Evolutionary conservation across 1,140 invertebrate species (phyloP), one percentile per base, ranked within the genome.

Genomic region (Anadara kagoshimensis): DNA sequence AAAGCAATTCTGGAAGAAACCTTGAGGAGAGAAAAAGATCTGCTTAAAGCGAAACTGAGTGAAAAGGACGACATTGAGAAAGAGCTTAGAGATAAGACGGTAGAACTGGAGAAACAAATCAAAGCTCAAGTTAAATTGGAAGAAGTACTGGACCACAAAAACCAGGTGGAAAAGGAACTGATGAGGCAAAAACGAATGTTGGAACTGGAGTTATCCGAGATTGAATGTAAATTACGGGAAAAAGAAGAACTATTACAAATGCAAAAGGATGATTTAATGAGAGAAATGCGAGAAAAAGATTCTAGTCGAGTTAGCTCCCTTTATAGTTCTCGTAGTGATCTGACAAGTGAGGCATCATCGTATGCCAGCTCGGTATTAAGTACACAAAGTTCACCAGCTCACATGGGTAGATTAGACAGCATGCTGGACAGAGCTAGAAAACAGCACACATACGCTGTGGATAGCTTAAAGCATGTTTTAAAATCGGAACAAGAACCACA

Each of bases 151-250:
- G 69, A 82, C 43, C 71, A 85, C 54, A 86, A 86, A 61, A 83
- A 87, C 54, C 41, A 76, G 54, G 82, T 78, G 51, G 85, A 87
- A 69, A 80, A 78, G 54, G 80, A 86, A 63, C 69, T 87, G 10
- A 83, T 84, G 83, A 74, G 72, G 59, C 83, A 87, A 53, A 87
- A 87, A 53, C 69, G 82, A 14, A 58, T 85, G 12, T 68, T 87
- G 45, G 83, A 87, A 56, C 79, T 84, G 49, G 83, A 87, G 53
- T 68, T 87, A 12, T 68, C 66, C 44, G 76, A 82, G 36, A 85
- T 86, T 22, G 84, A 86, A 62, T 56, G 66, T 5, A 81, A 80
- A 64, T 76, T 87, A 29, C 70, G 73, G 59, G 84, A 86, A 24
- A 83, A 79, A 58, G 85, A 87, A 59, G 77, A 79, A 51, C 57